Conservation (phyloP, 2,113 vertebrate genomes). For the Gallinago undulata region DNA sequence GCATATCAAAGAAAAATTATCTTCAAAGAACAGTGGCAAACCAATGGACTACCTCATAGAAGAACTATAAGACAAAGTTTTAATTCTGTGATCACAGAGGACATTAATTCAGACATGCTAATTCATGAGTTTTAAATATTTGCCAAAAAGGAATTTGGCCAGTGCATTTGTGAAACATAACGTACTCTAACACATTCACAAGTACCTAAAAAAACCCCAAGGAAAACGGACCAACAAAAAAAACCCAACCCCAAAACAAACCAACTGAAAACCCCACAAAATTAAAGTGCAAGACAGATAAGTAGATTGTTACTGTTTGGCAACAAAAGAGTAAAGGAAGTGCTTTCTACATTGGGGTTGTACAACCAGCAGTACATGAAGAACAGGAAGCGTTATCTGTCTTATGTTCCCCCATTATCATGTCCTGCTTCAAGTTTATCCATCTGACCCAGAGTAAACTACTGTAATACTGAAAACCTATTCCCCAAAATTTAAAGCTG, state of each 20-base stretch:
- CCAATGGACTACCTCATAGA: background rate
- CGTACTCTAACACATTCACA: accelerated
- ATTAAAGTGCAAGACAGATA: background rate
- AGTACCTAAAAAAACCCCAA: background rate
- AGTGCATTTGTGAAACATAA: background rate
- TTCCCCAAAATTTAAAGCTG: background rate
- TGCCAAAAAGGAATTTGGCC: background rate
- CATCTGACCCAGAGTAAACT: background rate
- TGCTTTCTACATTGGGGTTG: background rate
- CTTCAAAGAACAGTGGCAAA: background rate
- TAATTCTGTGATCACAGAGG: background rate
- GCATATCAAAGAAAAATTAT: background rate
- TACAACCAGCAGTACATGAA: accelerated
- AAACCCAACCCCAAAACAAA: background rate
- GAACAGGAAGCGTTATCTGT: background rate
- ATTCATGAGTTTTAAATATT: background rate
- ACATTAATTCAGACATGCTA: background rate
- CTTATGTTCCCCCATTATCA: background rate
- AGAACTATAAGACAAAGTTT: background rate
- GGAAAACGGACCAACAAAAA: too few species aligned
- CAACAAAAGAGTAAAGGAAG: background rate
- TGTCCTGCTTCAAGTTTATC: background rate
- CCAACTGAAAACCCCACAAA: background rate
- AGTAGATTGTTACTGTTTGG: background rate
- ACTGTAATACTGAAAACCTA: background rate